Base-by-base conservation (phyloP, 1,140 invertebrate genomes). In the Aplysia californica region DNA sequence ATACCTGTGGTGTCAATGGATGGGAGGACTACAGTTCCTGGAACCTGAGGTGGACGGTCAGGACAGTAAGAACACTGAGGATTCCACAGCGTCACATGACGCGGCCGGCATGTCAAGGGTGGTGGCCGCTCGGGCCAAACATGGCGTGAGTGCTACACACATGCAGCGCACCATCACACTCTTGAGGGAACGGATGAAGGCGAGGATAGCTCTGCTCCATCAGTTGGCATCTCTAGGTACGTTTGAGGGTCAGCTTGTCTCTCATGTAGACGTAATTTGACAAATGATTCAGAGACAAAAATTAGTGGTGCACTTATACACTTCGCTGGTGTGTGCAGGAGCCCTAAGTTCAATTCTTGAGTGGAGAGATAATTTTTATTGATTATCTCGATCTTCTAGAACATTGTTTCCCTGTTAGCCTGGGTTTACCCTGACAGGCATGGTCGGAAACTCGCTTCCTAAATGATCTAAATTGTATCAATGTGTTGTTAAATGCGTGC, bases 1-100 rank as follows among this genome's bases (percentile, higher is more conserved):
- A 0, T 98, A 96, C 83, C 91, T 93, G 79, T 98, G 97, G 97
- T 95, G 95, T 1, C 97, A 98, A 89, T 92, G 93, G 89, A 92
- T 98, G 88, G 95, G 94, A 84, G 96, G 96, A 1, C 89, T 97
- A 67, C 92, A 96, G 87, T 97, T 96, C 83, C 91, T 95, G 23
- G 77, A 77, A 26, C 58, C 15, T 20, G 72, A 66, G 4, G 15
- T 75, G 6, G 29, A 50, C 39, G 35, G n/a, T n/a, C n/a, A n/a
- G n/a, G n/a, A n/a, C n/a, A n/a, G n/a, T n/a, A n/a, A n/a, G n/a
- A n/a, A n/a, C n/a, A n/a, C n/a, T n/a, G 44, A 50, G n/a, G 44
- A 15, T 10, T 50, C n/a, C 31, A 73, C 75, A 10, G 77, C 83
- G 58, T 29, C 92, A 29, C 68, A 80, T 29, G 26, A 66, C 2